Base-by-base conservation (phyloP, 2,888 invertebrate species). In the Andrena bicolor region DNA sequence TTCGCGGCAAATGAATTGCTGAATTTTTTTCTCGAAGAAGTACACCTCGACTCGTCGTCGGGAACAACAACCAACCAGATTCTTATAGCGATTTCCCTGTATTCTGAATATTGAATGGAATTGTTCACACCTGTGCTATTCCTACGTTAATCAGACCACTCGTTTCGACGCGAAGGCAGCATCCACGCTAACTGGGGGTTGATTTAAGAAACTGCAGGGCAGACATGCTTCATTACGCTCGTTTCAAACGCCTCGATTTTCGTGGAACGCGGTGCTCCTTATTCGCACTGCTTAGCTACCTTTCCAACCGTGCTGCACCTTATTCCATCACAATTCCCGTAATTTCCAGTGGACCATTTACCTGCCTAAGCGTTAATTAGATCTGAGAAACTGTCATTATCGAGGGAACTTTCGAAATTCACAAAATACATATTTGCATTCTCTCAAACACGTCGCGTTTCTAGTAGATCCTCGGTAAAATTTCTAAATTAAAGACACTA, bases 161-260 rank as follows among this genome's bases (percentile, higher is more conserved):
- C 35, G 56, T 69, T 69, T n/a, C 4, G 10, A 8, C n/a, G 7
- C 32, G 26, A 32, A n/a, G 26, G 61, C 26, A 16, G 41, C 7
- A 23, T 60, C 20, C 53, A 13, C 23, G 26, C 32, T 64, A 26
- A 53, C 35, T 64, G 41, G 5, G 58, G 16, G 49, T 23, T 51
- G 71, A 74, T 79, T 75, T 63, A 66, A 48, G 65, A 82, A 86
- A 82, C 79, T 81, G 82, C 76, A 75, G 75, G 72, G 69, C 69
- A 77, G 74, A 69, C 61, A 53, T 64, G 68, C 70, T 81, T 85
- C 80, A 58, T 84, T 84, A 84, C 26, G 66, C 16, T 68, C 83
- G 49, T 83, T 86, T 80, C 80, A 75, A 74, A 80, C 69, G 69
- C 65, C 61, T 60, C 69, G 26, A 10, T 72, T 56, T 35, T 69